Conservation (phyloP, 2,797 vertebrate genomes). For the Myotis daubentonii region DNA sequence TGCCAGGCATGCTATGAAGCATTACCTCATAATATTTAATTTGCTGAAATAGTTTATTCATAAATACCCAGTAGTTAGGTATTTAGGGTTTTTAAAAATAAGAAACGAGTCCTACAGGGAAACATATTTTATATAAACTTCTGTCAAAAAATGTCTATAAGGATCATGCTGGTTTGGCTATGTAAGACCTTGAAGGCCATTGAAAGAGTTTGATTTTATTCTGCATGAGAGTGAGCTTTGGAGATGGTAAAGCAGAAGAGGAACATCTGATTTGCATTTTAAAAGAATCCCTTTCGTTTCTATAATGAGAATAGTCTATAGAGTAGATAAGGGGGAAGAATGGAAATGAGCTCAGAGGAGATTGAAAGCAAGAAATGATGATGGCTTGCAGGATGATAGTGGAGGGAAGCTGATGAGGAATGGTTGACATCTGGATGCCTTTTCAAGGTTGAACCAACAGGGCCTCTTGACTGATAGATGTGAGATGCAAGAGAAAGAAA, state of each 20-base stretch:
- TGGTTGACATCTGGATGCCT: not conserved
- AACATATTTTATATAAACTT: not conserved
- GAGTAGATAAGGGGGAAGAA: not conserved
- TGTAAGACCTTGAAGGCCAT: not conserved
- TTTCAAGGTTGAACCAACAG: not conserved
- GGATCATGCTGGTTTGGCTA: not conserved
- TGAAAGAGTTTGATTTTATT: not conserved
- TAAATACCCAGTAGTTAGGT: not conserved
- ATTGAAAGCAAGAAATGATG: not conserved
- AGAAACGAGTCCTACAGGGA: not conserved
- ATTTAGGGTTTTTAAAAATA: constrained; percentile 16
- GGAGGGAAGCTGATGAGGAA: not conserved
- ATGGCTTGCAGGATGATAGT: not conserved
- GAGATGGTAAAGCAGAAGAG: not conserved
- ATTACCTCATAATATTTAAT: constrained; percentile 22
- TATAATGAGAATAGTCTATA: not conserved
- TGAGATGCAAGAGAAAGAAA: not conserved
- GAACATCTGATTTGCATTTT: not conserved
- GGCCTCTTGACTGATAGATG: not conserved
- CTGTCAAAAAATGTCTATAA: not conserved
- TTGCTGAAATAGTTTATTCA: constrained; percentile 47
- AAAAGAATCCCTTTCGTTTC: not conserved
- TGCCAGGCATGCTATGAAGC: not conserved
- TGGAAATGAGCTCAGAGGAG: not conserved
- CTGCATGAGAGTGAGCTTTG: not conserved